These are phyloP conservation scores for Melanchra persicariae DNA, from an alignment of 2,888 invertebrate species.

Conservation along the genomic window DNA sequence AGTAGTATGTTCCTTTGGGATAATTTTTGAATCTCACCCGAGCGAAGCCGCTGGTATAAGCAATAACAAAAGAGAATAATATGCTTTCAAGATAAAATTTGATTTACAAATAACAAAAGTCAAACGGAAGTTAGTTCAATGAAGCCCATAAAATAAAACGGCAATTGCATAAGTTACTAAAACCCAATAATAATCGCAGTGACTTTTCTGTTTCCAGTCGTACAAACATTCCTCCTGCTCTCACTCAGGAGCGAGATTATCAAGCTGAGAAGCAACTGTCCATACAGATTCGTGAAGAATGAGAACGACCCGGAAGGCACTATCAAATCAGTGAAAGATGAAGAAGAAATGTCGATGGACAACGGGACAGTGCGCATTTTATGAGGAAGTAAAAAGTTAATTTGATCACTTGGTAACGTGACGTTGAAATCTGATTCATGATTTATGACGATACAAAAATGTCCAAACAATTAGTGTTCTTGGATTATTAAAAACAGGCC, in stretches of 20 bases:
- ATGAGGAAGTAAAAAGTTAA: background rate
- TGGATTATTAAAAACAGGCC: no score
- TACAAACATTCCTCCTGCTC: slow-evolving; percentile 37
- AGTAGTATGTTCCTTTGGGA: no score
- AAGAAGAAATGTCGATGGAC: slow-evolving; percentile 5
- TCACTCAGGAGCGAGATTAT: slow-evolving; percentile 50
- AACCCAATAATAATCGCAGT: background rate
- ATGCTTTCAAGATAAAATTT: no score
- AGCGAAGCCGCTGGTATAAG: no score
- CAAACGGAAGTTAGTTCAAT: no score
- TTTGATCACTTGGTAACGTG: background rate
- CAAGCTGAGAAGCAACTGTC: slow-evolving; percentile 49
- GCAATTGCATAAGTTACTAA: no score
- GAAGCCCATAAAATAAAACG: no score
- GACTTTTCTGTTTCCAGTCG: slow-evolving; percentile 26
- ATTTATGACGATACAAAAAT: no score
- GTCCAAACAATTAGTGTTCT: no score
- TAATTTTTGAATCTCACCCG: no score
- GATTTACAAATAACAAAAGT: no score
- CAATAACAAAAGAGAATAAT: no score
- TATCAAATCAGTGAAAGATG: slow-evolving; percentile 4
- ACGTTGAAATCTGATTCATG: background rate
- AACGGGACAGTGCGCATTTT: slow-evolving; percentile 14
- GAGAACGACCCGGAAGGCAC: slow-evolving; percentile 23
- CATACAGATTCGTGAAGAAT: slow-evolving; percentile 46